These are phyloP conservation scores for Bombus superbus DNA, from an alignment of 1,140 invertebrate genomes.

Conservation along the genomic window DNA sequence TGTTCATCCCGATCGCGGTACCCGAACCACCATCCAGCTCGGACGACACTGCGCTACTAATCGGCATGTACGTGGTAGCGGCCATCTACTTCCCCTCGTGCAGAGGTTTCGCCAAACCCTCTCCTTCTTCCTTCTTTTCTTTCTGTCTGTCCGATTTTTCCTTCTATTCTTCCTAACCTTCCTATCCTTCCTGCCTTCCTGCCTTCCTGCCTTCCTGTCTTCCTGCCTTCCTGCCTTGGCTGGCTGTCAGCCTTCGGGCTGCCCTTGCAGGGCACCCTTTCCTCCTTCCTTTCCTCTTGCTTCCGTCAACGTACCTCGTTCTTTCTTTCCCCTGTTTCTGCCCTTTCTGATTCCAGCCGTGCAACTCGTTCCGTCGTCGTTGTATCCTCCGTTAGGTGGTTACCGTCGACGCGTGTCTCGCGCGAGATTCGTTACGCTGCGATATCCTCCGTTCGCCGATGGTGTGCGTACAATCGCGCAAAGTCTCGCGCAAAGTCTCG, in stretches of 20 bases:
- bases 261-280: not conserved
- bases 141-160: not conserved
- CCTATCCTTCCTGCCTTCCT: no score
- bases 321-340: conserved; percentile 9
- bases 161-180: not conserved
- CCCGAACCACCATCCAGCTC: conserved; percentile 90
- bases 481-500: not conserved
- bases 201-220: no score
- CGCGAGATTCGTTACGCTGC: not conserved
- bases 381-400: not conserved
- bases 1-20: conserved; percentile 89
- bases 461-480: no score
- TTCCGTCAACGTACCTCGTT: not conserved
- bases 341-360: not conserved
- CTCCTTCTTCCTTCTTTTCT: not conserved
- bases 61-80: conserved; percentile 93
- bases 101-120: conserved; percentile 55
- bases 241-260: not conserved
- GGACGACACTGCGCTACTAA: conserved; percentile 87
- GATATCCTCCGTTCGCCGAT: not conserved
- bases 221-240: no score
- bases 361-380: not conserved
- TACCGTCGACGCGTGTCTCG: rapidly evolving
- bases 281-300: no score
- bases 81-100: conserved; percentile 86